Conservation (phyloP, 2,797 vertebrate genomes). For the Neostethus bicornis region DNA sequence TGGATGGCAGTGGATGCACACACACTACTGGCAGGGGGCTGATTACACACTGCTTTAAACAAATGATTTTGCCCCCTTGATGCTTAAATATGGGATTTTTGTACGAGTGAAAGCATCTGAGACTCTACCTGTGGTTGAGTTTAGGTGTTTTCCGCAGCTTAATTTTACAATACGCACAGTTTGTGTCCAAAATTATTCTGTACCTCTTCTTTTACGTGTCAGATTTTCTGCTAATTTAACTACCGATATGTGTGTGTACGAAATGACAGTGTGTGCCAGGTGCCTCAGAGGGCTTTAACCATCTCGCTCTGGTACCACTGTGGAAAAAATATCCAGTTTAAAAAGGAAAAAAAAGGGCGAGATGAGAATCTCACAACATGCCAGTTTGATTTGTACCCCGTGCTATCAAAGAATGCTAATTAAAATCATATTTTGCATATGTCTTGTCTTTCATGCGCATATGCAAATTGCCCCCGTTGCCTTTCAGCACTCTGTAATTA, state of each 20-base stretch:
- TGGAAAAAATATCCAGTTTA: constrained; percentile 85
- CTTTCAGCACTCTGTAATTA: constrained; percentile 99
- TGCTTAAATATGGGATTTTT: constrained; percentile 59
- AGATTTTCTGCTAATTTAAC: constrained; percentile 30
- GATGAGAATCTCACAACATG: constrained; percentile 92
- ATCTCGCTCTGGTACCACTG: constrained; percentile 70
- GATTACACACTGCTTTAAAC: constrained; percentile 74
- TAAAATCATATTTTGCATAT: constrained; percentile 98
- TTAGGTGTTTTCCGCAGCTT: constrained; percentile 23
- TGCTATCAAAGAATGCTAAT: constrained; percentile 95
- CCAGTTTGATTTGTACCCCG: constrained; percentile 95
- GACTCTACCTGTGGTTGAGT: constrained; percentile 31
- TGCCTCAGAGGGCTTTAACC: constrained; percentile 70
- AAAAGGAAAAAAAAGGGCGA: constrained; percentile 61
- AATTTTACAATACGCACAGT: constrained; percentile 19
- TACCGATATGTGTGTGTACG: neutral
- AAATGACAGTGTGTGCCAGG: constrained; percentile 44
- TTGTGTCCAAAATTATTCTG: constrained; percentile 19
- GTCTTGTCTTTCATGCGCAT: constrained; percentile 94
- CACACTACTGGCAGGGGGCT: constrained; percentile 64
- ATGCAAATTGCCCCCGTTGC: constrained; percentile 94
- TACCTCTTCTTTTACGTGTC: constrained; percentile 24
- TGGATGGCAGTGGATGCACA: constrained; percentile 63
- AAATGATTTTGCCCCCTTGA: constrained; percentile 69
- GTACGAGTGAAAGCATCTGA: constrained; percentile 25